Conservation (phyloP, 1,140 invertebrate species). For the Drosophila willistoni region DNA sequence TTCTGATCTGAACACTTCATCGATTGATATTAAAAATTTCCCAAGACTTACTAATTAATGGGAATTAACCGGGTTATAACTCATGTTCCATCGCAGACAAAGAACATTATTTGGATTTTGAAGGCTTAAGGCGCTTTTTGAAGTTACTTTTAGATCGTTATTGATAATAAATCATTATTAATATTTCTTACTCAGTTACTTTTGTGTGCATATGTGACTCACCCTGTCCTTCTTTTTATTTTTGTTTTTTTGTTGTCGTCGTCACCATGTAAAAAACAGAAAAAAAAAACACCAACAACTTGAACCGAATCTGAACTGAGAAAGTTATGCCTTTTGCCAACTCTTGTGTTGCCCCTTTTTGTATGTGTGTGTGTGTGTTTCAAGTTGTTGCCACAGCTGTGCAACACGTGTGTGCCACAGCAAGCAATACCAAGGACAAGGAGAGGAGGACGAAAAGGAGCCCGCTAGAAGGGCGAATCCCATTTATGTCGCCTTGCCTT, state of each 20-base stretch:
- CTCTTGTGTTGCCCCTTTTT: slow-evolving; percentile 6
- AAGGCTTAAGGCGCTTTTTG: not conserved
- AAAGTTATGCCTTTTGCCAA: slow-evolving; percentile 12
- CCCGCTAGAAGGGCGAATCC: too few species aligned
- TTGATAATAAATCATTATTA: slow-evolving; percentile 7
- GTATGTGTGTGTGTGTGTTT: not conserved
- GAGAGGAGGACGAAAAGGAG: not conserved
- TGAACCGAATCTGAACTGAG: slow-evolving; percentile 2
- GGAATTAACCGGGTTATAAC: too few species aligned
- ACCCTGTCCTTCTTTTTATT: not conserved
- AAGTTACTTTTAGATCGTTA: not conserved
- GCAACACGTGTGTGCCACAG: slow-evolving; percentile 17
- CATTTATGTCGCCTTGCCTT: too few species aligned
- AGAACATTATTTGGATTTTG: too few species aligned
- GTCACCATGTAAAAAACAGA: not conserved
- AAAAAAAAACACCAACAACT: not conserved
- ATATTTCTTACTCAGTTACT: not conserved
- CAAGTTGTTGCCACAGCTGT: slow-evolving; percentile 13
- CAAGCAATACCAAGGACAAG: not conserved
- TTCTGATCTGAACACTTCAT: not conserved
- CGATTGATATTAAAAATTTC: not conserved
- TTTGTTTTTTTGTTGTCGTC: not conserved
- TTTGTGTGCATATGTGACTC: not conserved
- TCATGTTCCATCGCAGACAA: too few species aligned
- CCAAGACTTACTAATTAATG: too few species aligned